Evolutionary conservation across 2,113 vertebrate genomes (phyloP).

Genomic region (Odontophorus gujanensis): DNA sequence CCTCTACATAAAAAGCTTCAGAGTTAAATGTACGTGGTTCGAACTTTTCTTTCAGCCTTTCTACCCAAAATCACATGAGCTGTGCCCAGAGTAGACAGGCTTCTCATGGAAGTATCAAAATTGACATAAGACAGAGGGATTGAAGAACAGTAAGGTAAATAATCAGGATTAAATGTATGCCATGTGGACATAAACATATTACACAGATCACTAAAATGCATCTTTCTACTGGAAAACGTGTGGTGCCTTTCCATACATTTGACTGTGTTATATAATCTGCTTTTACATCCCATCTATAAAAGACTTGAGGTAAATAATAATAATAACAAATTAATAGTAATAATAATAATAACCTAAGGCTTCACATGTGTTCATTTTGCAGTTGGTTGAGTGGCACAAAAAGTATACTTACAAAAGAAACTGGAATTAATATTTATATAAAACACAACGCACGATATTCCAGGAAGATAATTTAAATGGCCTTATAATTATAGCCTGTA

Average conservation of each 20-base stretch:
- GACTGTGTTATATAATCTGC: background rate
- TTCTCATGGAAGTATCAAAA: conserved; percentile 11
- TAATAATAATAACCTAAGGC: background rate
- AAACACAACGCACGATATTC: background rate
- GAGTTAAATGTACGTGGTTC: background rate
- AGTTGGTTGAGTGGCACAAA: conserved; percentile 1
- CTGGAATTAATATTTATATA: background rate
- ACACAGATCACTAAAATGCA: background rate
- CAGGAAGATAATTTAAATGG: conserved; percentile 4
- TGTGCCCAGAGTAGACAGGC: conserved; percentile 2
- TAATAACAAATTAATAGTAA: background rate
- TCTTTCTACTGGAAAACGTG: conserved; percentile 27
- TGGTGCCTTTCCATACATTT: background rate
- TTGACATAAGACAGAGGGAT: background rate
- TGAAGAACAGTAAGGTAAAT: background rate
- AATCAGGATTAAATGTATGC: conserved; percentile 31
- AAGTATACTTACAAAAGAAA: background rate
- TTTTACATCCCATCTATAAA: conserved; percentile 26
- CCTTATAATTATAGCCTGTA: background rate
- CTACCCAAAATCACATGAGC: conserved; percentile 14
- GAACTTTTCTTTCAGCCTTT: background rate
- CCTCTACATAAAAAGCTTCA: background rate
- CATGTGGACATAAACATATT: background rate
- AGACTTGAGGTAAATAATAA: background rate
- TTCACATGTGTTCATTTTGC: background rate